These are phyloP conservation scores for Anolis sagrei DNA, from an alignment of 2,113 vertebrate species.

Conservation along the genomic window DNA sequence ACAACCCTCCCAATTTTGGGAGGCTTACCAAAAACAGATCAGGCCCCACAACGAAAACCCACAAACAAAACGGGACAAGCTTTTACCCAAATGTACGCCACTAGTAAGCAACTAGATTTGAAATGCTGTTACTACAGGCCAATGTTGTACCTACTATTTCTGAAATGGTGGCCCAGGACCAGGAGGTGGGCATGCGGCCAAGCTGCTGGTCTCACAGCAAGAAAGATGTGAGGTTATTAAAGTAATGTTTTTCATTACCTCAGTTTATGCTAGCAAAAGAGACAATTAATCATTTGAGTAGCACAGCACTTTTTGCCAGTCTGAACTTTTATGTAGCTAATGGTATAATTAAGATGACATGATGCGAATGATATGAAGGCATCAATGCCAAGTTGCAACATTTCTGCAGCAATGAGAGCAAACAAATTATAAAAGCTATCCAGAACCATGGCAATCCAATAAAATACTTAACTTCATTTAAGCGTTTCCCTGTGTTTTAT, in stretches of 20 bases:
- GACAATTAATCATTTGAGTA: neutral
- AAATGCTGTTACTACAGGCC: neutral
- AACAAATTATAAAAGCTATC: neutral
- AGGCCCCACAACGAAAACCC: no score
- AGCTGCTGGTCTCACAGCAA: neutral
- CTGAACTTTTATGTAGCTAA: slow-evolving; percentile 2
- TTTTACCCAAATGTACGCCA: no score
- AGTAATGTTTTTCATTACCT: neutral
- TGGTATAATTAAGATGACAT: slow-evolving; percentile 4
- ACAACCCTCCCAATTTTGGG: no score
- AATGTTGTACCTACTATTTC: neutral
- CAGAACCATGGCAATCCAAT: neutral
- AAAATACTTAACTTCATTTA: neutral
- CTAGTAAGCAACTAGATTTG: neutral
- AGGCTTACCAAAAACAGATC: no score
- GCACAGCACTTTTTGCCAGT: neutral
- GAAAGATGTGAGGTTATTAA: neutral
- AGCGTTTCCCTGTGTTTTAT: neutral
- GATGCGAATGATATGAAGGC: neutral
- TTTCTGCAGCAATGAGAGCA: neutral
- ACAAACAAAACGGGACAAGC: no score
- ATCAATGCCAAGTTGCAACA: neutral
- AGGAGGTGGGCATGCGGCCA: neutral
- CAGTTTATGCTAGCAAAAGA: neutral
- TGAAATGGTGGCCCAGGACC: neutral